Evolutionary conservation across 2,888 invertebrate species (phyloP), one percentile per base, ranked within the genome.

Genomic region (Dione juno): DNA sequence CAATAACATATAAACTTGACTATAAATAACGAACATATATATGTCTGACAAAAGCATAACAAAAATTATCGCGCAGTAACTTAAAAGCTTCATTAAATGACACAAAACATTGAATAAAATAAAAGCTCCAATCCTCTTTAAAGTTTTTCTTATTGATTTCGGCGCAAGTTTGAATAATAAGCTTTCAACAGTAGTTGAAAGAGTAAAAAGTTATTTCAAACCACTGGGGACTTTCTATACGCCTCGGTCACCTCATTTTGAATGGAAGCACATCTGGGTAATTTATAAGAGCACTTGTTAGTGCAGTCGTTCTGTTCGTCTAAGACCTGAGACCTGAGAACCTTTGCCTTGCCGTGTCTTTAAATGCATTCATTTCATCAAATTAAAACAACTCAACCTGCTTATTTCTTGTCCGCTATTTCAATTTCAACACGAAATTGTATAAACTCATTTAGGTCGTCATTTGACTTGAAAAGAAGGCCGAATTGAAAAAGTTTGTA

Each of bases 401-500:
- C 52, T 68, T 68, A 43, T 53, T 67, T 28, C 35, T 53, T 54
- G 57, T 45, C 21, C 21, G 53, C 37, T 45, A 66, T 65, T 72
- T 64, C 67, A 76, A 76, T 77, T 76, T 75, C 71, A 70, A 71
- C 70, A 52, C 68, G 71, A 73, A 77, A 80, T 76, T 80, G 84
- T 80, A 81, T 80, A 84, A 87, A 86, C 85, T 87, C 84, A 82
- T 84, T 85, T 84, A 81, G 77, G 76, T 78, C 77, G 77, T 81
- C 82, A 81, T 84, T 78, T 76, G 79, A 77, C 85, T 82, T 80
- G 76, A 79, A 81, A 82, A 81, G 81, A 78, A 77, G 77, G 77
- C 75, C 71, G 82, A 87, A 87, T 87, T 85, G 87, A 85, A 86
- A 87, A 87, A 87, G 85, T 87, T 87, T 45, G 70, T 74, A 72